Evolutionary conservation across 2,113 vertebrate genomes (phyloP), one percentile per base, ranked within the genome.

Genomic region (Vulpes ferrilata): DNA sequence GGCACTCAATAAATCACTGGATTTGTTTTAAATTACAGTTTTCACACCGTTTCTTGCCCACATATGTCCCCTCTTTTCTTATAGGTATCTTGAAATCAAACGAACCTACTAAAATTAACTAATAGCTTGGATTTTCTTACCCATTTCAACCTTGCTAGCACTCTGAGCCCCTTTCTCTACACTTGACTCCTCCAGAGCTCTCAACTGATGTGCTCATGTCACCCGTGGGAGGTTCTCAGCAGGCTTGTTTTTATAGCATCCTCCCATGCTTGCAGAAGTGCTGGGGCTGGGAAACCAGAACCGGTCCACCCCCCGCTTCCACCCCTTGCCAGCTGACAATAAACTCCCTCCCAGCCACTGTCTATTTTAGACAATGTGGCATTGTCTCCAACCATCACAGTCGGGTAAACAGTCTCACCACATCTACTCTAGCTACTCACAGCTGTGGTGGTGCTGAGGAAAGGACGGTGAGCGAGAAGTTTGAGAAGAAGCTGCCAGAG

Each of bases 211-310:
- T 11, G 32, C 10, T 95, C 25, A 1, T 22, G 82, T 35, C 12
- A 0, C 59, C 84, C 0, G 25, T 93, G 96, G 96, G 92, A 30
- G 88, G 96, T 95, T 79, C 92, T 86, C 35, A 0, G 94, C 71
- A 69, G 78, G 60, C 53, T 88, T 85, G 76, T 86, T 95, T 96
- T 96, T 74, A 96, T 35, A 95, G 78, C 35, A 30, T 94, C 94
- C 71, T 96, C 90, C 88, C 67, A 35, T n/a, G 62, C 88, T 88
- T n/a, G 25, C 25, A 92, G 53, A 79, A 93, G 17, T 59, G 62
- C 88, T 95, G 4, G 83, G 90, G 55, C 43, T 74, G 80, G 76
- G 88, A 48, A 93, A 5, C 59, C 25, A 57, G 91, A 95, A 80
- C 76, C 73, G 5, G 67, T 81, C 93, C 95, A 93, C 71, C 88